phyloP scores from a whole-genome alignment of 2,797 vertebrate species.

The Melanotaenia pygmaea region DNA sequence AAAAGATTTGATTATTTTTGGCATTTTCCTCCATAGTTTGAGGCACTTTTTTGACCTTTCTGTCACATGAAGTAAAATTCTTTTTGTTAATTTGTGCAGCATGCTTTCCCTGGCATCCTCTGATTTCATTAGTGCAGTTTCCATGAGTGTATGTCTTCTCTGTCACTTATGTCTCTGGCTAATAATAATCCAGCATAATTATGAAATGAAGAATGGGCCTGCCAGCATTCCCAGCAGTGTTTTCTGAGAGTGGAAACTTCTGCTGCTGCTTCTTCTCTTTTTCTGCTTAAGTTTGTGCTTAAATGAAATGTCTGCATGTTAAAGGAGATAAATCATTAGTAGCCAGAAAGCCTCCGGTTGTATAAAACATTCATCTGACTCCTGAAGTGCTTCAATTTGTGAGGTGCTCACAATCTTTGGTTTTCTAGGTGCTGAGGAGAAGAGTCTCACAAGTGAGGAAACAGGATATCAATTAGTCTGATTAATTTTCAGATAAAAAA shows the following conservation, averaged over 20 bases:
- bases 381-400: conserved; percentile 62
- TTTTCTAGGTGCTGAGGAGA: conserved; percentile 28
- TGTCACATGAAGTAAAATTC: conserved; percentile 31
- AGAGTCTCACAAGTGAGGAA: conserved; percentile 23
- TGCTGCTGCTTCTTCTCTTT: conserved; percentile 53
- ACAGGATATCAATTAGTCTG: conserved; percentile 26
- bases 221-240: conserved; percentile 73
- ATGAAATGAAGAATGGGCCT: conserved; percentile 76
- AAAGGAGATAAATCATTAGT: conserved; percentile 71
- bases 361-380: conserved; percentile 64
- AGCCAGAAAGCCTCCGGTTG: conserved; percentile 55
- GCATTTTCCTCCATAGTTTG: conserved; percentile 3
- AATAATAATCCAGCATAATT: conserved; percentile 81
- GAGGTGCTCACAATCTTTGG: conserved; percentile 37
- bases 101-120: conserved; percentile 64
- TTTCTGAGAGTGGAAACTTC: conserved; percentile 68
- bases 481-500: conserved; percentile 37
- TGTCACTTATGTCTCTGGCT: conserved; percentile 72
- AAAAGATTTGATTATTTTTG: conserved; percentile 5
- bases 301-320: conserved; percentile 77
- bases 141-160: conserved; percentile 70
- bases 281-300: conserved; percentile 69
- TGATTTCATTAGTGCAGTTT: conserved; percentile 74
- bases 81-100: conserved; percentile 50
- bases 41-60: conserved; percentile 21